These are phyloP conservation scores for Rhincodon typus DNA, from an alignment of 2,797 vertebrate genomes.

Conservation along the genomic window DNA sequence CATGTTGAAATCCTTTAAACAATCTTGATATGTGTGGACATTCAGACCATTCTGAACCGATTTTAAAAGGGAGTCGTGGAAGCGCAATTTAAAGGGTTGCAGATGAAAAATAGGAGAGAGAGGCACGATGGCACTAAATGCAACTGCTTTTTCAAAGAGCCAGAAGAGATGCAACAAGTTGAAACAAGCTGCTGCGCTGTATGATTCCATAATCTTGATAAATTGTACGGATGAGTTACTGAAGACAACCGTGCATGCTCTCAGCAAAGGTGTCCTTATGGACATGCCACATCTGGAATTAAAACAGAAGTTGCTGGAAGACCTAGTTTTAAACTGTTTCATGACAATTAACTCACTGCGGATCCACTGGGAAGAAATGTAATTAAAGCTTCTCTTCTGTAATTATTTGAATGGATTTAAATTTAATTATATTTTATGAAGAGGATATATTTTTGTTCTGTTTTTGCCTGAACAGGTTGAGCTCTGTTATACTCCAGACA, in stretches of 20 bases:
- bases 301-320: slow-evolving; percentile 13
- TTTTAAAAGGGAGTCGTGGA: background rate
- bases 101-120: background rate
- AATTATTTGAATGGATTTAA: slow-evolving; percentile 12
- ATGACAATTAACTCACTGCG: background rate
- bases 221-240: background rate
- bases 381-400: background rate
- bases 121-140: background rate
- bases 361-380: background rate
- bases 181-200: background rate
- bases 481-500: slow-evolving; percentile 58
- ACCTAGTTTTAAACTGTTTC: background rate
- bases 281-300: background rate
- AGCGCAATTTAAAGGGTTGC: background rate
- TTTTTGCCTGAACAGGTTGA: slow-evolving; percentile 52
- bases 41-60: background rate
- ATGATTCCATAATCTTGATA: background rate
- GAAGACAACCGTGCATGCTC: background rate
- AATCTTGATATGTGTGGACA: background rate
- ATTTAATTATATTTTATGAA: slow-evolving; percentile 23
- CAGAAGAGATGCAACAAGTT: no score
- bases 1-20: background rate
- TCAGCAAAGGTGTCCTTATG: background rate
- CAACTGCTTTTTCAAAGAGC: background rate
- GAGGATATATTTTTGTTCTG: background rate